These are phyloP conservation scores for Lithophane semibrunnea DNA, from an alignment of 2,888 invertebrate genomes.

Conservation along the genomic window DNA sequence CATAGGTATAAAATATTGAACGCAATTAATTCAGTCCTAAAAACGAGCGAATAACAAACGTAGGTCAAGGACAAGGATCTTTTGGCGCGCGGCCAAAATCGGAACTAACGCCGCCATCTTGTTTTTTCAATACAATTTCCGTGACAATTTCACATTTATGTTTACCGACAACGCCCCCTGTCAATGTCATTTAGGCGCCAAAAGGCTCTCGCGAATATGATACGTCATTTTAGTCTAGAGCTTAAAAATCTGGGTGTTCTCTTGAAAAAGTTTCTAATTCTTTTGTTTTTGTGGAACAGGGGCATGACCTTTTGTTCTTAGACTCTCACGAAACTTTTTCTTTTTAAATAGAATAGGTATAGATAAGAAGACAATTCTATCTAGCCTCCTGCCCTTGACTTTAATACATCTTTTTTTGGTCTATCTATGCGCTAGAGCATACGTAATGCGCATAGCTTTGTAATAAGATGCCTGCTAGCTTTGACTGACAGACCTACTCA, in stretches of 20 bases:
- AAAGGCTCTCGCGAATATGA: too few species aligned
- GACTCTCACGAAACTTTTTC: not conserved
- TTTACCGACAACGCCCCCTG: too few species aligned
- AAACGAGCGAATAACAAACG: too few species aligned
- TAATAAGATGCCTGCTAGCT: not conserved
- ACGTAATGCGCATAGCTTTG: conserved; percentile 14
- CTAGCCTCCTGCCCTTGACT: conserved; percentile 3
- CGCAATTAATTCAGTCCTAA: not conserved
- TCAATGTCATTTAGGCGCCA: too few species aligned
- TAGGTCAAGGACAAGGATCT: too few species aligned
- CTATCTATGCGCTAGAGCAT: conserved; percentile 2
- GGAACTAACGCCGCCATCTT: too few species aligned
- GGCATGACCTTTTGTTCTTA: not conserved
- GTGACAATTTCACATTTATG: too few species aligned
- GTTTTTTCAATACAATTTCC: too few species aligned
- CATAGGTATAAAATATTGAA: not conserved
- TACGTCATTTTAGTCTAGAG: too few species aligned
- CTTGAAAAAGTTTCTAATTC: not conserved
- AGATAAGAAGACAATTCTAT: not conserved
- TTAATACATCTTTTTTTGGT: not conserved
- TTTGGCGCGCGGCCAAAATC: too few species aligned
- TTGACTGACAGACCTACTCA: too few species aligned
- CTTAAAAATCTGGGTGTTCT: too few species aligned
- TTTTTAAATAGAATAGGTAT: not conserved
- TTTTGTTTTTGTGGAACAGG: not conserved